phyloP scores from a whole-genome alignment of 2,888 invertebrate genomes.

The Emmelina monodactyla region DNA sequence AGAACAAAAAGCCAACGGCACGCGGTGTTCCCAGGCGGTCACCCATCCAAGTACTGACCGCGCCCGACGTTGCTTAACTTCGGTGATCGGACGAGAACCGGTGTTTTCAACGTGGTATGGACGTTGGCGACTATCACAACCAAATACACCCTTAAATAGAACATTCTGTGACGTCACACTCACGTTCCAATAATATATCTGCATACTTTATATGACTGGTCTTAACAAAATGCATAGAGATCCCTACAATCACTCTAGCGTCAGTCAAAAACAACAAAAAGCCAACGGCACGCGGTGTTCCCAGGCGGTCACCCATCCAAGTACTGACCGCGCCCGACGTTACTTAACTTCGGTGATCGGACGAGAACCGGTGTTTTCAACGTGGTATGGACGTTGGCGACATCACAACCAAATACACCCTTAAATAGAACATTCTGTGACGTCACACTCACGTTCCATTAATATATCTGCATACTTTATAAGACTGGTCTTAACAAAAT shows the following conservation, averaged over 20 bases:
- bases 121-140: constrained; percentile 24
- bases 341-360: constrained; percentile 41
- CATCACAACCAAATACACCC: too few relatives aligned
- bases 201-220: too few relatives aligned
- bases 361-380: constrained; percentile 40
- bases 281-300: constrained; percentile 32
- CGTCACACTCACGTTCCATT: too few relatives aligned
- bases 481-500: too few relatives aligned
- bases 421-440: too few relatives aligned
- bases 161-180: too few relatives aligned
- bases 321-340: constrained; percentile 39
- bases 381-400: constrained; percentile 38
- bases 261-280: too few relatives aligned
- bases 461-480: too few relatives aligned
- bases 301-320: constrained; percentile 38
- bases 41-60: constrained; percentile 58
- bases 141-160: too few relatives aligned
- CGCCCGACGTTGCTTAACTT: constrained; percentile 58
- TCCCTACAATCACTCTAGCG: too few relatives aligned
- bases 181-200: too few relatives aligned
- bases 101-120: constrained; percentile 53
- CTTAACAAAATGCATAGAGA: too few relatives aligned
- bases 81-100: constrained; percentile 61
- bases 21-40: constrained; percentile 49
- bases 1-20: constrained; percentile 3